phyloP scores from a whole-genome alignment of 2,797 vertebrate genomes.

The Thripadectes ignobilis region DNA sequence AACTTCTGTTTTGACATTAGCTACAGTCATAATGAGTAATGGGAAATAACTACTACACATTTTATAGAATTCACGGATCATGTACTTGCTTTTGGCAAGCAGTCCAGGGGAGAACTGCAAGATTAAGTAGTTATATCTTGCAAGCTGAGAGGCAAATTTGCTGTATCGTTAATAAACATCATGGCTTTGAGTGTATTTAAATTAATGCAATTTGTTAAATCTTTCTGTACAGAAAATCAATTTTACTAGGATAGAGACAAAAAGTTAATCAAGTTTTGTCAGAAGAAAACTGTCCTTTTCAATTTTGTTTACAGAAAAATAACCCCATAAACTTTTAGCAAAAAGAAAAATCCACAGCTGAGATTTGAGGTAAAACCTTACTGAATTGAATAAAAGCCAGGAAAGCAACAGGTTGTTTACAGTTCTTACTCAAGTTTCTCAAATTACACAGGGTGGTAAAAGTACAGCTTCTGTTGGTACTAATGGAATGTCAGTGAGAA shows the following conservation, averaged over 20 bases:
- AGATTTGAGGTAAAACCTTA: neutral
- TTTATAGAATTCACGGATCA: neutral
- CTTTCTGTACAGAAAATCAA: slow-evolving; percentile 30
- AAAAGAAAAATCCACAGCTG: neutral
- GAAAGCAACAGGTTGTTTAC: neutral
- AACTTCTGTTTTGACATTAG: neutral
- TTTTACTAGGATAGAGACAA: slow-evolving; percentile 36
- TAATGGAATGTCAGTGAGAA: slow-evolving; percentile 45
- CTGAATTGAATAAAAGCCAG: neutral
- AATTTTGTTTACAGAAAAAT: slow-evolving; percentile 23
- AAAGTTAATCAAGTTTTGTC: slow-evolving; percentile 51
- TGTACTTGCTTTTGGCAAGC: neutral
- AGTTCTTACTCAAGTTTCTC: slow-evolving; percentile 14
- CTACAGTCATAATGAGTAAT: neutral
- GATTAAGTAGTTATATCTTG: slow-evolving; percentile 21
- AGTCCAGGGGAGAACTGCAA: neutral
- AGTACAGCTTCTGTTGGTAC: neutral
- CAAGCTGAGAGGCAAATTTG: slow-evolving; percentile 5
- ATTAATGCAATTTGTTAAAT: slow-evolving; percentile 59
- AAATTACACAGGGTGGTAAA: slow-evolving; percentile 22
- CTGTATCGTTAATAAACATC: slow-evolving; percentile 22
- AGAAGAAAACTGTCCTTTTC: slow-evolving; percentile 38
- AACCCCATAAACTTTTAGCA: neutral
- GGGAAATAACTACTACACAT: neutral
- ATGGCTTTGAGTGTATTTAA: slow-evolving; percentile 41